Percentiles rank a stretch among this genome's conserved stretches.
phyloP scores from a whole-genome alignment of 1,140 invertebrate genomes.

The Oryctes rhinoceros region DNA sequence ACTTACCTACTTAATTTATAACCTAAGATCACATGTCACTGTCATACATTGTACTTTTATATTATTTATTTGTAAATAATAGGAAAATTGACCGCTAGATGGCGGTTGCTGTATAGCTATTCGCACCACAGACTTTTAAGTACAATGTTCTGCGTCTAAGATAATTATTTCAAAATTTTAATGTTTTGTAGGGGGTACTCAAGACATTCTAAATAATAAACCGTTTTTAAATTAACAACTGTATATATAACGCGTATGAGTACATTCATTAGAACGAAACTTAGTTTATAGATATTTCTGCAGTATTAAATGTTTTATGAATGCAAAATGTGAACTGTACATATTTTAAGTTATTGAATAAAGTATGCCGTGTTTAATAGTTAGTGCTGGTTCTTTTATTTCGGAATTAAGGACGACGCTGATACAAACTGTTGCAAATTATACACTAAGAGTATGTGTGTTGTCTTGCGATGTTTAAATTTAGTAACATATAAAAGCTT shows the following conservation, averaged over 20 bases:
- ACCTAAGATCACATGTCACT: not conserved
- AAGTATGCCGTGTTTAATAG: no score
- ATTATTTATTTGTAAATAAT: slow-evolving; percentile 9
- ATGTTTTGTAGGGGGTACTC: not conserved
- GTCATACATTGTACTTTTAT: not conserved
- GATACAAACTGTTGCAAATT: no score
- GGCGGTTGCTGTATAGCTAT: not conserved
- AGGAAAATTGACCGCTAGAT: not conserved
- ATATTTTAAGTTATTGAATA: not conserved
- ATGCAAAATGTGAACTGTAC: not conserved
- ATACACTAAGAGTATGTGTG: no score
- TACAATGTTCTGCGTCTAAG: not conserved
- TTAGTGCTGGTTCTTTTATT: no score
- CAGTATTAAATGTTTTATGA: slow-evolving; percentile 11
- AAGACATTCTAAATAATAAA: not conserved
- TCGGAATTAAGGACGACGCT: no score
- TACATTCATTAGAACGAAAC: no score
- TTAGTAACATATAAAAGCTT: no score
- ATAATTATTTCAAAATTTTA: not conserved
- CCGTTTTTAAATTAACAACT: no score
- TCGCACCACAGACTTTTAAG: not conserved
- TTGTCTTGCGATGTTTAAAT: no score
- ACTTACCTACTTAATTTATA: not conserved
- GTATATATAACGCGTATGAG: no score
- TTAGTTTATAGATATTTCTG: no score